Evolutionary conservation across 2,113 vertebrate species (phyloP).

Genomic region (Suricata suricatta): DNA sequence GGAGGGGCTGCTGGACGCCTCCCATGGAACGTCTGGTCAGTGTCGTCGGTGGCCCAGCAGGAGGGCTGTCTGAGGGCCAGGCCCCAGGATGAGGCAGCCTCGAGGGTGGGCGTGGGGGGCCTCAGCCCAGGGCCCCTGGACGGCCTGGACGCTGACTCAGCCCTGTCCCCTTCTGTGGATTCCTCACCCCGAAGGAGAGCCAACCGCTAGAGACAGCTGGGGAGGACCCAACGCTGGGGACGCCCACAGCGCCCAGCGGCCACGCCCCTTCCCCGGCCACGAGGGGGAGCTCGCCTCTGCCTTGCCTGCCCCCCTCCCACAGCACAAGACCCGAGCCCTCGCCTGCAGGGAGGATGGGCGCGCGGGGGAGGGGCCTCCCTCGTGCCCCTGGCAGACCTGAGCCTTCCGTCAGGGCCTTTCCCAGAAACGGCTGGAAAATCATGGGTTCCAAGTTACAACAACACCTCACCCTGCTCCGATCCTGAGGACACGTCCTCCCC

Average conservation of each 20-base stretch:
- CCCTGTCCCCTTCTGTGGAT: neutral
- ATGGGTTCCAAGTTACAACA: neutral
- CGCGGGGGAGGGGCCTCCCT: fast-evolving
- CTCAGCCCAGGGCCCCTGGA: neutral
- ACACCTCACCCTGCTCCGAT: neutral
- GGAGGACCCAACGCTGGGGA: neutral
- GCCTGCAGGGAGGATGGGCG: neutral
- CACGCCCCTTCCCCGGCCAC: neutral
- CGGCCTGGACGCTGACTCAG: neutral
- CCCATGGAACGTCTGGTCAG: too few relatives aligned
- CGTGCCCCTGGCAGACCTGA: neutral
- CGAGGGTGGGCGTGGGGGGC: neutral
- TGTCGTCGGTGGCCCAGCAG: too few relatives aligned
- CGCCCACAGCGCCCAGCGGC: fast-evolving
- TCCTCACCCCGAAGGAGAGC: neutral
- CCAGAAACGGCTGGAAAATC: neutral
- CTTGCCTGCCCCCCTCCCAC: too few relatives aligned
- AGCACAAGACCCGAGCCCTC: neutral
- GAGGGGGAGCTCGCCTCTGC: neutral
- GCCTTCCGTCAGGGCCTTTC: neutral
- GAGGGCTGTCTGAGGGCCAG: neutral
- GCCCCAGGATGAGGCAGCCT: neutral
- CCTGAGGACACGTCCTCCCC: fast-evolving
- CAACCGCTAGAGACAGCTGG: neutral
- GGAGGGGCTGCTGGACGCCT: neutral